phyloP scores from a whole-genome alignment of 2,888 invertebrate species.

The Lomographa bimaculata region DNA sequence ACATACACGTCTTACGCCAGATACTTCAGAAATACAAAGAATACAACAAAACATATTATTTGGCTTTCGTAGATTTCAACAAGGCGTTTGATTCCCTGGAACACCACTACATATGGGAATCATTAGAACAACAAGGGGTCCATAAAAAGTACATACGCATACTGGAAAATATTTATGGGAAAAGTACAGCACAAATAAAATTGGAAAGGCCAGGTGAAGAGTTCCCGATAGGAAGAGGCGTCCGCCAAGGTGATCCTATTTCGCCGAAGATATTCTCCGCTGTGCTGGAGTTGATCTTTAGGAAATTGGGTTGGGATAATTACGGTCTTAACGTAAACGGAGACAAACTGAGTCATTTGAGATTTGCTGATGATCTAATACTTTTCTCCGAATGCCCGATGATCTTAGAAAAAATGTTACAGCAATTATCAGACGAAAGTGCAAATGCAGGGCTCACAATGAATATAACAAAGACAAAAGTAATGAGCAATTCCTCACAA shows the following conservation, averaged over 20 bases:
- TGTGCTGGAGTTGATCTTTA: constrained; percentile 4
- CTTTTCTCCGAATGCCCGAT: constrained; percentile 23
- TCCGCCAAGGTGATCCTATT: constrained; percentile 29
- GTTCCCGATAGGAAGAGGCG: constrained; percentile 25
- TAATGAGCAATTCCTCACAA: constrained; percentile 5
- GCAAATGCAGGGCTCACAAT: constrained; percentile 15
- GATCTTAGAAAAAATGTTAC: constrained; percentile 22
- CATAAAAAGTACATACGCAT: constrained; percentile 29
- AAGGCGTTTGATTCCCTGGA: constrained; percentile 33
- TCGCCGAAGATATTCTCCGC: constrained; percentile 30
- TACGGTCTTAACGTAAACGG: background rate
- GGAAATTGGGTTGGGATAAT: background rate
- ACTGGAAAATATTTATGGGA: constrained; percentile 28
- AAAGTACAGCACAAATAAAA: constrained; percentile 28
- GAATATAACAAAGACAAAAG: constrained; percentile 24
- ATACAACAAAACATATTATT: constrained; percentile 24
- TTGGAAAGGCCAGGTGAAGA: constrained; percentile 29
- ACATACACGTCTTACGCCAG: constrained; percentile 25
- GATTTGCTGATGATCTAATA: constrained; percentile 24
- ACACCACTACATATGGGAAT: constrained; percentile 28
- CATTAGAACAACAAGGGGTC: constrained; percentile 27
- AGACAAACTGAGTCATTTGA: too few relatives aligned
- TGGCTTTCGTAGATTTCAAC: constrained; percentile 32
- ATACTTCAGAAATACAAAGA: constrained; percentile 22
- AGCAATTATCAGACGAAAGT: constrained; percentile 22